Evolutionary conservation across 2,888 invertebrate genomes (phyloP), one percentile per base, ranked within the genome.

Genomic region (Melanophora roralis): DNA sequence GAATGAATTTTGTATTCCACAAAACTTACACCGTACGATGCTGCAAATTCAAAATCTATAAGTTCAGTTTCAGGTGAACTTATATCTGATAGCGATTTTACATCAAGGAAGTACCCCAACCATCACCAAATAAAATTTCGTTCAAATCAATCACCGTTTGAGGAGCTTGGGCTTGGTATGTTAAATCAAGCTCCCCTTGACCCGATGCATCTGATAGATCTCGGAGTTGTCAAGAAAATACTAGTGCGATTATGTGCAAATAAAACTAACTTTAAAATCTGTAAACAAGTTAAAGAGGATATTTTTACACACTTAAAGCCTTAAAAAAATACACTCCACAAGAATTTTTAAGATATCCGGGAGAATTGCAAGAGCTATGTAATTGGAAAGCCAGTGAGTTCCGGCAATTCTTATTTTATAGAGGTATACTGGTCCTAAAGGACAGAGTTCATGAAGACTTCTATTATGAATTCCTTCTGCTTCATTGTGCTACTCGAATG

Each of bases 321-420:
- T 43, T 62, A 23, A 53, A 36, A 74, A 34, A 59, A 38, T 72
- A 43, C n/a, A 69, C 21, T 23, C 68, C 57, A 14, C 16, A 12
- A 23, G 68, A 68, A 53, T 68, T 68, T 11, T 53, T n/a, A 21
- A 16, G 67, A n/a, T 40, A 21, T 59, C 55, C 73, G 19, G 40
- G 62, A 53, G 53, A 32, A n/a, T 62, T 64, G 40, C 12, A 72
- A 16, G 64, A 72, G 53, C 7, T 62, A 40, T 53, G 14, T n/a
- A 57, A 74, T 19, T 64, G 73, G 64, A 73, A 73, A 45, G 62
- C 62, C n/a, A 64, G 59, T 40, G 67, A 74, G 47, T 74, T 59
- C 34, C 65, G 57, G 2, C 67, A 74, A 36, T 74, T 59, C 49
- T 14, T n/a, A n/a, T n/a, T n/a, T n/a, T n/a, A n/a, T n/a, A n/a